Percentiles rank a stretch among this genome's conserved stretches.
Evolutionary conservation across 2,888 invertebrate genomes (phyloP).

Genomic region (Microchrysa polita): DNA sequence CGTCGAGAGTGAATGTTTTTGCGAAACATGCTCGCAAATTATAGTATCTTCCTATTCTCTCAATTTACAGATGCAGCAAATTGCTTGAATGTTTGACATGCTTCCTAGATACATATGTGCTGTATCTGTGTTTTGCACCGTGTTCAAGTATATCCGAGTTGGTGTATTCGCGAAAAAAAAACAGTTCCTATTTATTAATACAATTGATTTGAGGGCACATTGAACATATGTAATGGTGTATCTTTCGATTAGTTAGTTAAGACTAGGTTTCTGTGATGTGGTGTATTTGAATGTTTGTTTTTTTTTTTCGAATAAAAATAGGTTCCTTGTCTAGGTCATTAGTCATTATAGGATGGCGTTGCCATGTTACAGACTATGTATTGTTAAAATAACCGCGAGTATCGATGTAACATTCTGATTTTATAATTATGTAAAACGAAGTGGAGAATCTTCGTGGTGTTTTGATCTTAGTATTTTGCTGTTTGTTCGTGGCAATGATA

Average conservation of each 20-base stretch:
- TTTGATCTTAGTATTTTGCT: no score
- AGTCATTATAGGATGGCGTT: conserved; percentile 19
- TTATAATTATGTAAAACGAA: no score
- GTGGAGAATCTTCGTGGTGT: no score
- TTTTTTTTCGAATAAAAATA: conserved; percentile 17
- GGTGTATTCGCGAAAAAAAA: not conserved
- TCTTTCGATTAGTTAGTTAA: not conserved
- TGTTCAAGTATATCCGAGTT: no score
- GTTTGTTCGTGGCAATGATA: conserved; percentile 16
- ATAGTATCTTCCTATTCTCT: no score
- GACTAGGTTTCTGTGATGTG: no score
- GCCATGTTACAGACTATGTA: not conserved
- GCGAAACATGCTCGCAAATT: no score
- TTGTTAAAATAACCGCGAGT: not conserved
- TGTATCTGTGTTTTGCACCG: no score
- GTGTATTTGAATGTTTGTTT: no score
- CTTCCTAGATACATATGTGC: not conserved
- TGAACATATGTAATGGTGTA: not conserved
- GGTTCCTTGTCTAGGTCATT: conserved; percentile 30
- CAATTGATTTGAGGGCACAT: conserved; percentile 33
- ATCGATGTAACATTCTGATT: not conserved
- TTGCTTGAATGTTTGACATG: conserved; percentile 18
- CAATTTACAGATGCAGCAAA: not conserved
- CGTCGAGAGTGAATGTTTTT: conserved; percentile 13
- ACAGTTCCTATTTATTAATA: conserved; percentile 32